Percentiles rank a stretch among this genome's conserved stretches.
Conservation (phyloP, 2,113 vertebrate species). For the Megaleporinus macrocephalus region DNA sequence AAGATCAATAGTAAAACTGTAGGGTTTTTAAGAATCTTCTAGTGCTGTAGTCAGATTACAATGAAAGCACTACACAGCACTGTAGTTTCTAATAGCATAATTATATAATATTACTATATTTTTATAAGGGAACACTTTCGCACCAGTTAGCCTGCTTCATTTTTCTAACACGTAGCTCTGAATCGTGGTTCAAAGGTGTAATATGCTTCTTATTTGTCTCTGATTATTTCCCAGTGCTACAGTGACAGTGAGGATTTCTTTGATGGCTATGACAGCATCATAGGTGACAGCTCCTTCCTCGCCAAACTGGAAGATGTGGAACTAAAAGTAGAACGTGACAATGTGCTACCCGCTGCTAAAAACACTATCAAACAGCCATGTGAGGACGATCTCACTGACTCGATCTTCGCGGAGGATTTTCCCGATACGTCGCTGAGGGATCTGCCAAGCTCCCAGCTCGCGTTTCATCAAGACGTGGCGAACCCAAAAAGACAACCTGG, state of each 20-base stretch:
- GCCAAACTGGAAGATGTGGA: conserved; percentile 81
- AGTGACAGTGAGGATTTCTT: conserved; percentile 89
- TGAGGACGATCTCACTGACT: conserved; percentile 43
- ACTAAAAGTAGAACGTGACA: conserved; percentile 1
- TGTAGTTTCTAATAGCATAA: too few species aligned
- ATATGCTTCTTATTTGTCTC: conserved; percentile 4
- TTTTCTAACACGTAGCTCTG: not conserved
- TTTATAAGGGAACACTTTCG: not conserved
- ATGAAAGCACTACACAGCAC: too few species aligned
- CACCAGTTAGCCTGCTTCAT: not conserved
- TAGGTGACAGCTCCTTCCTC: conserved; percentile 79
- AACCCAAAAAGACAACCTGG: conserved; percentile 38
- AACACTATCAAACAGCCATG: conserved; percentile 3
- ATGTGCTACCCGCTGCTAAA: not conserved
- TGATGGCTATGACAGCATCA: conserved; percentile 85
- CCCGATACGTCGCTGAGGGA: conserved; percentile 68
- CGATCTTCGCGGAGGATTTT: conserved; percentile 56
- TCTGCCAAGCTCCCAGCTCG: conserved; percentile 81
- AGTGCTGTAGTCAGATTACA: too few species aligned
- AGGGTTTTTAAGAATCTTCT: too few species aligned
- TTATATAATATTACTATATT: not conserved
- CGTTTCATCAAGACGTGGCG: conserved; percentile 64
- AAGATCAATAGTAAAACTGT: too few species aligned
- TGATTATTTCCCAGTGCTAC: conserved; percentile 71
- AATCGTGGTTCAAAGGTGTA: not conserved